These are phyloP conservation scores for Acyrthosiphon pisum DNA, from an alignment of 1,140 invertebrate species.

Conservation along the genomic window DNA sequence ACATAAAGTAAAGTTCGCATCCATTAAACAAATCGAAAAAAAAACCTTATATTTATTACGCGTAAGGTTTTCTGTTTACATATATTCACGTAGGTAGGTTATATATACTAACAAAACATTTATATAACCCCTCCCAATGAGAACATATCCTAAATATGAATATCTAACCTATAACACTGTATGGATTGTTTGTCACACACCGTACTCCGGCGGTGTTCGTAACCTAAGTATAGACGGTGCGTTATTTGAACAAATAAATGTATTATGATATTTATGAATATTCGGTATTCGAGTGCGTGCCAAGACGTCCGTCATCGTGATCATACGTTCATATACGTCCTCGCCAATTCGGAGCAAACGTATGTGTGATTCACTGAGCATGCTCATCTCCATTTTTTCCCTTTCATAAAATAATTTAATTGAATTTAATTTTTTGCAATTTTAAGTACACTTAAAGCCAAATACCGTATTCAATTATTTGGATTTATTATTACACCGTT, in stretches of 20 bases:
- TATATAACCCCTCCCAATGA: not conserved
- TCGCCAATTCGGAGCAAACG: not conserved
- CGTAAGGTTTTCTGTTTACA: not conserved
- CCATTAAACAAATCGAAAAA: not conserved
- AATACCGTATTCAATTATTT: not conserved
- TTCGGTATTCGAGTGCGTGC: not conserved
- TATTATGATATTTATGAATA: not conserved
- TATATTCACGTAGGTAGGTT: not conserved
- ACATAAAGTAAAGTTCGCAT: not conserved
- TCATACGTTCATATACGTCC: not conserved
- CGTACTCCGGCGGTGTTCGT: not conserved
- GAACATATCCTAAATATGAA: not conserved
- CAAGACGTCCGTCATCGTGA: not conserved
- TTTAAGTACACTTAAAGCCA: not conserved
- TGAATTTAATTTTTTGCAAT: not conserved
- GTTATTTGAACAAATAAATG: not conserved
- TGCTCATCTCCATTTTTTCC: not conserved
- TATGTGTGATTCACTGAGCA: not conserved
- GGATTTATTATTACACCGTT: no score
- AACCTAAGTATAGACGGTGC: not conserved
- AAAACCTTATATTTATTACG: slow-evolving; percentile 2
- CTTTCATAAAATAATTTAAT: not conserved
- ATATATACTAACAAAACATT: not conserved
- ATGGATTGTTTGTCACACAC: not conserved
- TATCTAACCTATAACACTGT: not conserved